Percentiles rank a stretch among this genome's conserved stretches.
Conservation (phyloP, 2,797 vertebrate species). For the Picus viridis region DNA sequence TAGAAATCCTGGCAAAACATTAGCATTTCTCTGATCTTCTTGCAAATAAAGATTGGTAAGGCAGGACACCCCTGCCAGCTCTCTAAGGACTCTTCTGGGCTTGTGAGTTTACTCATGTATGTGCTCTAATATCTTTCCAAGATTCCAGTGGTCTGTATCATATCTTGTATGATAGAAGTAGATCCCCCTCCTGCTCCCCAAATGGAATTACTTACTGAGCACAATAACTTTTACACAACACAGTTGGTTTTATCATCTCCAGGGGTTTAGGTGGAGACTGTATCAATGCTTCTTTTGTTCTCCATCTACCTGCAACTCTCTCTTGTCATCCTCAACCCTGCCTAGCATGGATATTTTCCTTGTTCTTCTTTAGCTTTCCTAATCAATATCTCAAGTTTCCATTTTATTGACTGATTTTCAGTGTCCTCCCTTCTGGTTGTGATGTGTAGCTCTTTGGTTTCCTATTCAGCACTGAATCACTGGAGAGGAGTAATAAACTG, state of each 20-base stretch:
- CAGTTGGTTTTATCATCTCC: not conserved
- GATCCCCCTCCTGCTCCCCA: not conserved
- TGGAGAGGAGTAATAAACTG: too few species aligned
- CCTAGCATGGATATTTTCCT: not conserved
- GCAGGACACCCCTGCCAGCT: conserved; percentile 51
- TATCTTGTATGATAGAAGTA: not conserved
- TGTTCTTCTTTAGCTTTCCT: not conserved
- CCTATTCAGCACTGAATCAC: not conserved
- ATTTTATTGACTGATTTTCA: not conserved
- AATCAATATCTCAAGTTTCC: not conserved
- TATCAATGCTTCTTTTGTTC: not conserved
- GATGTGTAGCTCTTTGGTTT: conserved; percentile 25
- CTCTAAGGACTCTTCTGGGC: conserved; percentile 29
- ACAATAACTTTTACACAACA: not conserved
- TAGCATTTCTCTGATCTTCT: conserved; percentile 68
- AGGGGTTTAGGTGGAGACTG: not conserved
- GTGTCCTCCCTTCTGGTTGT: not conserved
- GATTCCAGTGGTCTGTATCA: conserved; percentile 33
- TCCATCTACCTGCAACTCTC: not conserved
- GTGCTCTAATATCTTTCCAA: conserved; percentile 37
- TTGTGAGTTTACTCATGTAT: conserved; percentile 36
- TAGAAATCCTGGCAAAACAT: conserved; percentile 56
- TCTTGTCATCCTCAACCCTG: not conserved
- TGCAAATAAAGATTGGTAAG: conserved; percentile 58
- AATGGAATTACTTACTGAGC: not conserved